These are phyloP conservation scores for Typhlichthys eigenmanni DNA, from an alignment of 2,797 vertebrate genomes.

Conservation along the genomic window DNA sequence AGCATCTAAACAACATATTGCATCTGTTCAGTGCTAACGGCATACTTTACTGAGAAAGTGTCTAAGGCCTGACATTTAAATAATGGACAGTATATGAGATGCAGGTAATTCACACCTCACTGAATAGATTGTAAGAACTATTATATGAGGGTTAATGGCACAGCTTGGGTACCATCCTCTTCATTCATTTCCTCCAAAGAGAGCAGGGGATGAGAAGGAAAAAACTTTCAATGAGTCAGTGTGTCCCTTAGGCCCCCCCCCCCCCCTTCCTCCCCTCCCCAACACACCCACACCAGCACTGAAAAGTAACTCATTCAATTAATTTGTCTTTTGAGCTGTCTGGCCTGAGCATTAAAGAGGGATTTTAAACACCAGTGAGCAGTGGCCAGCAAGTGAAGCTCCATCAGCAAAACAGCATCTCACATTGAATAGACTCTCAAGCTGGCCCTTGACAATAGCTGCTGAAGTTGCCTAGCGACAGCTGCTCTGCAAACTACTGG, in stretches of 20 bases:
- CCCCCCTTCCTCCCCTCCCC: conserved; percentile 1
- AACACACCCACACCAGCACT: conserved; percentile 1
- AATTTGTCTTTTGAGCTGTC: conserved; percentile 32
- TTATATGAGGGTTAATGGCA: conserved; percentile 27
- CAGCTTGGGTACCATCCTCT: conserved; percentile 4
- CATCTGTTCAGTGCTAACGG: no score
- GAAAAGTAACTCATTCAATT: conserved; percentile 40
- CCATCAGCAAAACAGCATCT: conserved; percentile 1
- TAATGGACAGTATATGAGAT: not conserved
- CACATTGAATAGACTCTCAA: not conserved
- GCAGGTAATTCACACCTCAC: not conserved
- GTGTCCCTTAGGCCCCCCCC: conserved; percentile 34
- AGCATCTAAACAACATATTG: no score
- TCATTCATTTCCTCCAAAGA: conserved; percentile 32
- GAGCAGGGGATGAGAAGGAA: conserved; percentile 36
- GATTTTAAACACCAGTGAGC: conserved; percentile 33
- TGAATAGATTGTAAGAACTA: conserved; percentile 31
- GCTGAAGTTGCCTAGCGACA: no score
- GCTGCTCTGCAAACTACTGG: no score
- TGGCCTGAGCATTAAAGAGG: conserved; percentile 44
- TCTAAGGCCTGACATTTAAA: conserved; percentile 8
- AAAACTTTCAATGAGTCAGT: conserved; percentile 34
- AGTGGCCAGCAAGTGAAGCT: conserved; percentile 31
- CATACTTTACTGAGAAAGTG: conserved; percentile 9
- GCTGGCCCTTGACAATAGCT: no score